A percentile compares a stretch with the other conserved stretches of the same genome.
phyloP scores from a whole-genome alignment of 2,888 invertebrate genomes.

The Cheilosia urbana region DNA sequence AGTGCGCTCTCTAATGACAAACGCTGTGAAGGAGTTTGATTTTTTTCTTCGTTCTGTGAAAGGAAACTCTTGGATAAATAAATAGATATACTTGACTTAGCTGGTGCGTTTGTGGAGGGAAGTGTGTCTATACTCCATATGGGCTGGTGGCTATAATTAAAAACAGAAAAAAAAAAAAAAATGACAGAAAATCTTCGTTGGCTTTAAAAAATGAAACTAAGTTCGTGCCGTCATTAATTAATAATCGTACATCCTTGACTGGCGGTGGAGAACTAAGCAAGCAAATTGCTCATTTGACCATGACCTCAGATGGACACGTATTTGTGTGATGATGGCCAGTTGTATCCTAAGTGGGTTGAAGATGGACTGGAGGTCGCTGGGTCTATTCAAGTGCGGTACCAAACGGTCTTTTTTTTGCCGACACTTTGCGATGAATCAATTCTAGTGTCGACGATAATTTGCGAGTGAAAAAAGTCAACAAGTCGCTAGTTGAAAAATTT shows the following conservation, averaged over 20 bases:
- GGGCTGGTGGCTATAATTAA: neutral
- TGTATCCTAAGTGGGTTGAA: too few relatives aligned
- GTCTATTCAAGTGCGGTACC: too few relatives aligned
- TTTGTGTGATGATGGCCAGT: neutral
- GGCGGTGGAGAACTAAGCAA: neutral
- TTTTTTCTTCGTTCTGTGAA: neutral
- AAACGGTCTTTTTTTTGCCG: too few relatives aligned
- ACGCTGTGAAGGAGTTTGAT: slow-evolving; percentile 46
- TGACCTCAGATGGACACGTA: slow-evolving; percentile 29
- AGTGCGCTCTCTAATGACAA: slow-evolving; percentile 35
- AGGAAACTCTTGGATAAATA: neutral
- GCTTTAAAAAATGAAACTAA: neutral
- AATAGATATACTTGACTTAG: neutral
- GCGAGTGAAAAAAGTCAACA: too few relatives aligned
- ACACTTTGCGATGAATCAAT: too few relatives aligned
- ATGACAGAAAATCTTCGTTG: neutral
- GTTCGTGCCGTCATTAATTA: neutral
- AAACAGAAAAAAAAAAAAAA: neutral
- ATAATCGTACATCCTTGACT: slow-evolving; percentile 13
- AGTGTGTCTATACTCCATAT: neutral
- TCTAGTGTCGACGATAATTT: too few relatives aligned
- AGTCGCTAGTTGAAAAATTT: too few relatives aligned
- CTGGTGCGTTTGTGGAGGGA: neutral
- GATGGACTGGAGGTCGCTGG: too few relatives aligned
- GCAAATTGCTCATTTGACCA: slow-evolving; percentile 20